Evolutionary conservation across 2,888 invertebrate genomes (phyloP).

Genomic region (Endotricha flammealis): DNA sequence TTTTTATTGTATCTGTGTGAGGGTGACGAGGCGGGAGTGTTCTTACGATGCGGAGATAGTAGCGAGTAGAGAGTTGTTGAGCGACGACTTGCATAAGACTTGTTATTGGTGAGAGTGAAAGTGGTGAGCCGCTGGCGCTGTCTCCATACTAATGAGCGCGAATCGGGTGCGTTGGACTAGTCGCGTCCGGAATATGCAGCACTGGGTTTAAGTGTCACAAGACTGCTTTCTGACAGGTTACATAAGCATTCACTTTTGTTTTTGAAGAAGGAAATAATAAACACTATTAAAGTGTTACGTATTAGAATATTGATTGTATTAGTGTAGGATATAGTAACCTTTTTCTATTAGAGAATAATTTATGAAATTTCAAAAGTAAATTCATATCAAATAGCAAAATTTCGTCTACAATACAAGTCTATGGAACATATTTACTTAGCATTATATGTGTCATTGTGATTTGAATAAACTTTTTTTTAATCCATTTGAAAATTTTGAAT

Average conservation of each 20-base stretch:
- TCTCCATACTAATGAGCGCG: constrained; percentile 72
- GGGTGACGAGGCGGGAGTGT: constrained; percentile 17
- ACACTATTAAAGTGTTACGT: too few species aligned
- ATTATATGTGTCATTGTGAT: too few species aligned
- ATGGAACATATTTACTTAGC: too few species aligned
- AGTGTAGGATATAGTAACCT: too few species aligned
- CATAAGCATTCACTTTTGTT: constrained; percentile 51
- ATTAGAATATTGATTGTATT: too few species aligned
- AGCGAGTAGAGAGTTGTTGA: constrained; percentile 55
- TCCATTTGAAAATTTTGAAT: constrained; percentile 16
- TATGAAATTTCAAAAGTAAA: too few species aligned
- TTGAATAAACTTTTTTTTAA: too few species aligned
- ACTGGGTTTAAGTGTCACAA: constrained; percentile 67
- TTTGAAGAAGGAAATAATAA: constrained; percentile 36
- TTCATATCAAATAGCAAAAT: too few species aligned
- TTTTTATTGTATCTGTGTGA: constrained; percentile 22
- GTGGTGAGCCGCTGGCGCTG: constrained; percentile 63
- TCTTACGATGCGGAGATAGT: constrained; percentile 42
- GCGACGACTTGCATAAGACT: constrained; percentile 63
- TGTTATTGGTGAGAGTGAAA: constrained; percentile 74
- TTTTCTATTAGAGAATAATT: too few species aligned
- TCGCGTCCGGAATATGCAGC: constrained; percentile 45
- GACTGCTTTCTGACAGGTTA: constrained; percentile 50
- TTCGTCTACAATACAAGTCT: too few species aligned
- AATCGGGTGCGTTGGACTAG: constrained; percentile 53